phyloP scores from a whole-genome alignment of 2,888 invertebrate species.

The Pollenia griseotomentosa region DNA sequence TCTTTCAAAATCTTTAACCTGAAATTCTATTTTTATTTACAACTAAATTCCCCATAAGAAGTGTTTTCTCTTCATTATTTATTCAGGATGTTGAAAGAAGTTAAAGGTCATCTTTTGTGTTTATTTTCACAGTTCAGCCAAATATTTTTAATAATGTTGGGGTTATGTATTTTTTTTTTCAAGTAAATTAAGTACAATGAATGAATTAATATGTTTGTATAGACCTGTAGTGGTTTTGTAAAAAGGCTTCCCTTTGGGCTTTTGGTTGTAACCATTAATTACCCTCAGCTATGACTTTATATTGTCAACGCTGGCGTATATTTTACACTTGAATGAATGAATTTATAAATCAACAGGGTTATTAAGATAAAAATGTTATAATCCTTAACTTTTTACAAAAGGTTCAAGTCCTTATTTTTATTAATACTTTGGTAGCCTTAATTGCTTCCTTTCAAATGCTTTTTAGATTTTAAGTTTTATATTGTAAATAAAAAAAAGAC shows the following conservation, averaged over 20 bases:
- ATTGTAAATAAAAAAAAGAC: too few relatives aligned
- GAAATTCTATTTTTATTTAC: background rate
- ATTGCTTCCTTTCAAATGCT: too few relatives aligned
- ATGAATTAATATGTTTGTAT: slow-evolving; percentile 25
- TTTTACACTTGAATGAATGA: slow-evolving; percentile 34
- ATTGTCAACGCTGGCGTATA: slow-evolving; percentile 33
- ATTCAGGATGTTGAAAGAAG: background rate
- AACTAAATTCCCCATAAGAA: background rate
- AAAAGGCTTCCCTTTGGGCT: slow-evolving; percentile 18
- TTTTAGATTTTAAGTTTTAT: too few relatives aligned
- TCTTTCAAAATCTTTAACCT: background rate
- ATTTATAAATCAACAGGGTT: background rate
- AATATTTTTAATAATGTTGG: slow-evolving; percentile 22
- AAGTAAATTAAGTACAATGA: slow-evolving; percentile 33
- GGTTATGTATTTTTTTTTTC: background rate
- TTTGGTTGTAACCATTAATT: slow-evolving; percentile 45
- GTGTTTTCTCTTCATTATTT: background rate
- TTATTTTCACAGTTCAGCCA: slow-evolving; percentile 1
- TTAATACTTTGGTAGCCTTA: too few relatives aligned
- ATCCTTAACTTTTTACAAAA: background rate
- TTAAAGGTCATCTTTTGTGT: slow-evolving; percentile 7
- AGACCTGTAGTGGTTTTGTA: slow-evolving; percentile 1
- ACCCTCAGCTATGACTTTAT: slow-evolving; percentile 57
- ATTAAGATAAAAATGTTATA: background rate
- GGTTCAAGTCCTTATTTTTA: background rate